Base-by-base conservation (phyloP, 2,888 invertebrate genomes). In the Ceraclea dissimilis region DNA sequence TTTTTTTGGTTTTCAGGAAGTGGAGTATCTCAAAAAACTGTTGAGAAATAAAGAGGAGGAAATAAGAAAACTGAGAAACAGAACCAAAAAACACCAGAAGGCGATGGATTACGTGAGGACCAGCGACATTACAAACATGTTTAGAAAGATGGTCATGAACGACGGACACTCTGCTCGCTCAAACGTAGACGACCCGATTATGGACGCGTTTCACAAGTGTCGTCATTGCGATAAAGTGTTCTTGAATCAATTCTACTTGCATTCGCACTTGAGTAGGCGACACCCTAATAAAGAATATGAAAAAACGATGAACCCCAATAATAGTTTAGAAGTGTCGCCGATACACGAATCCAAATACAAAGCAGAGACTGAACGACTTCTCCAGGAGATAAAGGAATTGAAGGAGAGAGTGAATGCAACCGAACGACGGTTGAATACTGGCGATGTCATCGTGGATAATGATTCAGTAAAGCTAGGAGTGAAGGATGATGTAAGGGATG, bases 191-290 rank as follows among this genome's bases (percentile, higher is more conserved):
- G 67, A 68, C 17, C 72, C 76, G 48, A 64, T 49, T 71, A 71
- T 50, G 19, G 61, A 17, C 65, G 67, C 21, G 64, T 70, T 43
- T 79, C 78, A 76, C 60, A 78, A 83, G 74, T 87, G 87, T 65
- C 73, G 70, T 39, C 76, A 79, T 65, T 87, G 87, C 64, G 78
- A 80, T n/a, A 87, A 86, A 70, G 78, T 80, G 8, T 86, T 86
- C 67, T 69, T 84, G 49, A 80, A 83, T 60, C 79, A 83, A 64
- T 75, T 81, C 56, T 86, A 82, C 67, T 72, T 85, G 57, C 77
- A 76, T 67, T 79, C 83, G 47, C 87, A 86, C 65, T 70, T 83
- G 48, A 71, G 75, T 60, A 75, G 86, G 62, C 73, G 86, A 26
- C 86, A 86, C 67, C 65, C 71, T 1, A 65, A 66, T 44, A 48